phyloP scores from a whole-genome alignment of 2,888 invertebrate genomes.

The Sesia bembeciformis region DNA sequence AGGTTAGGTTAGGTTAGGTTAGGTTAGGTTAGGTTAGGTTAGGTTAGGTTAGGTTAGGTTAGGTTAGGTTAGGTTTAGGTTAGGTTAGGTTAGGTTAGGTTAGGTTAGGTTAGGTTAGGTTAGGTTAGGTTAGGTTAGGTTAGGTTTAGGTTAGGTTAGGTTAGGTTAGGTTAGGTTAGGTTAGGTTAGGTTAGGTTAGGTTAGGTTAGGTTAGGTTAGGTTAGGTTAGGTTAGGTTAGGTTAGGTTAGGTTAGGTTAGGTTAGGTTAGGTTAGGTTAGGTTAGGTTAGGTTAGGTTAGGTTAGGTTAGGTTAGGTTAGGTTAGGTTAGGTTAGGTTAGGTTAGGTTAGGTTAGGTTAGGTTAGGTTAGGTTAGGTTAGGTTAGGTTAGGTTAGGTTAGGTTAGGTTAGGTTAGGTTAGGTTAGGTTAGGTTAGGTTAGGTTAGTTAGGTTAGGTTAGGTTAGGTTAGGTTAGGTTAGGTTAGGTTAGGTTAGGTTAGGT shows the following conservation, averaged over 20 bases:
- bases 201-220: conserved; percentile 11
- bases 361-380: conserved; percentile 10
- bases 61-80: no score
- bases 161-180: conserved; percentile 12
- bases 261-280: conserved; percentile 10
- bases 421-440: conserved; percentile 9
- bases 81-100: no score
- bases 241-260: conserved; percentile 11
- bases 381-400: conserved; percentile 11
- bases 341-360: conserved; percentile 11
- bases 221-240: conserved; percentile 11
- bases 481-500: no score
- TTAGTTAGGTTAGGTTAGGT: conserved; percentile 9
- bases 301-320: conserved; percentile 9
- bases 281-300: conserved; percentile 9
- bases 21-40: no score
- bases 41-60: no score
- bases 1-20: no score
- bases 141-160: not conserved
- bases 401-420: conserved; percentile 10
- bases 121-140: no score
- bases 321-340: conserved; percentile 12
- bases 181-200: conserved; percentile 12
- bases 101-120: no score
- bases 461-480: conserved; percentile 10